Evolutionary conservation across 2,113 vertebrate genomes (phyloP), one percentile per base, ranked within the genome.

Genomic region (Emydura subglobosa): DNA sequence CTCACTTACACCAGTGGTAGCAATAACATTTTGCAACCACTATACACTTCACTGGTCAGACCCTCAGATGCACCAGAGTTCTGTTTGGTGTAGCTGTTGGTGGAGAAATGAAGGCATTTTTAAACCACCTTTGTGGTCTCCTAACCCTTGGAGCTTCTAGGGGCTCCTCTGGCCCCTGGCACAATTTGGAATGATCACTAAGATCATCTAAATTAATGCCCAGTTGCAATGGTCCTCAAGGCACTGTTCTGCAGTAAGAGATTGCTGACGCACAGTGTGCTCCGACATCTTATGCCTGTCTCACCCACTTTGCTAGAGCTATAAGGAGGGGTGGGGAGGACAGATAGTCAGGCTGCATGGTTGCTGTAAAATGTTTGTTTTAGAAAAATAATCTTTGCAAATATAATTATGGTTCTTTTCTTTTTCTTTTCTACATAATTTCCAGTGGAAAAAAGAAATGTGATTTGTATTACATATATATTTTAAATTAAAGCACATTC

Each of bases 321-420:
- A 82, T 54, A 94, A 85, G 85, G 2, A 86, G 44, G 57, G 0
- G 2, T 0, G 0, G 61, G 83, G 93, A 83, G 1, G 1, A 74
- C 6, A 74, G 25, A 11, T 29, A 61, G 2, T 2, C 29, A 44
- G 27, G 10, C 14, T 11, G 3, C 10, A 10, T 21, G 0, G 65
- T 92, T 93, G 6, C 84, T 59, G 42, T 5, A 53, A 59, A 55
- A 2, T 7, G 22, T 72, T 95, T 44, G 7, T 53, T 39, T 2
- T 84, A 25, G 53, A 50, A 80, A 4, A 3, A 27, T 4, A 29
- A 31, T 5, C 0, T 50, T 94, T 87, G 5, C 9, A 86, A 68
- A 68, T 49, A 42, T 9, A 8, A 82, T 88, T 88, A 80, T 55
- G 65, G 0, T 1, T 47, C 5, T 59, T 2, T 79, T 8, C 0